phyloP scores from a whole-genome alignment of 2,113 vertebrate genomes.

The Pogona vitticeps region DNA sequence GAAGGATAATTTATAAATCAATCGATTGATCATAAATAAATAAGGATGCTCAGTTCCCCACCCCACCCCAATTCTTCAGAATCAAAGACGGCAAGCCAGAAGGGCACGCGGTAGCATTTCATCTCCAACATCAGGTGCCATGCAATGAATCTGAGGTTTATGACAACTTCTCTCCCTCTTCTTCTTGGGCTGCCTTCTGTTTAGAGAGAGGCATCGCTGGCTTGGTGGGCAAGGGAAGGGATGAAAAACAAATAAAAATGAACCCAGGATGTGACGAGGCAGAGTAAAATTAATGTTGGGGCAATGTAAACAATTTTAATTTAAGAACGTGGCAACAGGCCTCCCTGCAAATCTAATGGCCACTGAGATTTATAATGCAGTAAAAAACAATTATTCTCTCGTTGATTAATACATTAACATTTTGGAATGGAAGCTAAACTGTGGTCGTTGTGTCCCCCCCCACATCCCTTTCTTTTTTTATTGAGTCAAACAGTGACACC shows the following conservation, averaged over 20 bases:
- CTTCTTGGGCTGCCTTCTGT: slow-evolving; percentile 40
- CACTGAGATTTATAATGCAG: slow-evolving; percentile 77
- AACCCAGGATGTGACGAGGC: slow-evolving; percentile 74
- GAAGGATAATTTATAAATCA: not conserved
- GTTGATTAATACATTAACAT: slow-evolving; percentile 88
- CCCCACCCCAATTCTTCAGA: slow-evolving; percentile 23
- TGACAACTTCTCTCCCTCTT: slow-evolving; percentile 65
- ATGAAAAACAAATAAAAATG: slow-evolving; percentile 32
- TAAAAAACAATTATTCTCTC: slow-evolving; percentile 83
- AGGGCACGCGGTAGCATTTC: slow-evolving; percentile 48
- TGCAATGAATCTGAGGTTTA: slow-evolving; percentile 70
- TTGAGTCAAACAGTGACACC: slow-evolving; percentile 80
- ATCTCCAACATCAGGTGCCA: slow-evolving; percentile 65
- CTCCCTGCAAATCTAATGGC: slow-evolving; percentile 76
- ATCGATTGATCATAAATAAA: too few species aligned
- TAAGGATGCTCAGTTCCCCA: not conserved
- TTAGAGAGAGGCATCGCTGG: slow-evolving; percentile 63
- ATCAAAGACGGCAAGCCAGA: slow-evolving; percentile 38
- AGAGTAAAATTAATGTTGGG: slow-evolving; percentile 67
- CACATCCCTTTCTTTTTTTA: slow-evolving; percentile 59
- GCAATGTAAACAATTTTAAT: slow-evolving; percentile 84
- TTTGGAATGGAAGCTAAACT: slow-evolving; percentile 83
- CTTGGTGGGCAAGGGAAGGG: slow-evolving; percentile 51
- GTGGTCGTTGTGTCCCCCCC: slow-evolving; percentile 63
- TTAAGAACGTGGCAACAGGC: slow-evolving; percentile 75